Evolutionary conservation across 2,113 vertebrate species (phyloP).

Genomic region (Carlito syrichta): DNA sequence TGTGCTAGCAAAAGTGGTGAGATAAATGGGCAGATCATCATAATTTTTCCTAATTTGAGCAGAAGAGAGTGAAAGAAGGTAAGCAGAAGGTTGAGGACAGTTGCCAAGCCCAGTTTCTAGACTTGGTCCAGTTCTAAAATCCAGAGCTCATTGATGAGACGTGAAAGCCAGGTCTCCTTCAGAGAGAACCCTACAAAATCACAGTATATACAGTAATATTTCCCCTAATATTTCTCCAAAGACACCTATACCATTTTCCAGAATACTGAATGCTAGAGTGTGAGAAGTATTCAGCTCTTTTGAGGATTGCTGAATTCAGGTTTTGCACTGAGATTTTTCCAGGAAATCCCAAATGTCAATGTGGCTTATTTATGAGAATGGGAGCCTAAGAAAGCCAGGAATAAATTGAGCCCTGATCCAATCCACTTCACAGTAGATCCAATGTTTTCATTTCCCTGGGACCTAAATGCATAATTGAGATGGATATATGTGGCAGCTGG

Average conservation of each 20-base stretch:
- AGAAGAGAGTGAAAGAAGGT: neutral
- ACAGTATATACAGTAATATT: neutral
- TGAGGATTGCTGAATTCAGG: neutral
- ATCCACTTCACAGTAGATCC: neutral
- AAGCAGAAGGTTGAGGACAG: neutral
- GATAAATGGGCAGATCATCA: neutral
- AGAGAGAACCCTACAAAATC: neutral
- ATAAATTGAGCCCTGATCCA: neutral
- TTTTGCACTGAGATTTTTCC: neutral
- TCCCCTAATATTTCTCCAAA: neutral
- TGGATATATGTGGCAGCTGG: neutral
- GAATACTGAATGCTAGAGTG: neutral
- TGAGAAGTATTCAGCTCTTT: neutral
- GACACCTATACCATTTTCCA: neutral
- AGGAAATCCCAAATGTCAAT: neutral
- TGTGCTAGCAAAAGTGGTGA: neutral
- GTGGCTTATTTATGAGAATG: neutral
- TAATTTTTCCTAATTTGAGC: neutral
- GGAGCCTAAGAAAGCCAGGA: neutral
- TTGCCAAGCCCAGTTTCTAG: neutral
- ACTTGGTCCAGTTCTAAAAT: neutral
- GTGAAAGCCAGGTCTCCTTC: neutral
- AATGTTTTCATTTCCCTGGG: neutral
- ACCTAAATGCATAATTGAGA: neutral
- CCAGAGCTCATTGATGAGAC: neutral